Conservation (phyloP, 2,113 vertebrate species). For the human region GRCh38 chr7:51303501-51304000, state of each 20-base stretch:
- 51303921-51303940: not conserved
- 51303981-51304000: not conserved
- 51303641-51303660: not conserved
- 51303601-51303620: too few relatives aligned
- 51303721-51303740: rapidly evolving
- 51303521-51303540: rapidly evolving
- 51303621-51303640: not conserved
- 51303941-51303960: not conserved
- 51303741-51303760: not conserved
- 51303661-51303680: not conserved
- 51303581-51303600: not conserved
- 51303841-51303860: not conserved
- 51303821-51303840: not conserved
- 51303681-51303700: not conserved
- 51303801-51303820: not conserved
- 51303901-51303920: not conserved
- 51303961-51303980: not conserved
- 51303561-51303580: not conserved
- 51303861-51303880: not conserved
- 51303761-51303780: not conserved
- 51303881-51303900: not conserved
- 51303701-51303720: rapidly evolving
- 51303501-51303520: too few relatives aligned
- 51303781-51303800: not conserved
- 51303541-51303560: not conserved